These are phyloP conservation scores for Prunella fulvescens DNA, from an alignment of 2,113 vertebrate species.

Conservation along the genomic window DNA sequence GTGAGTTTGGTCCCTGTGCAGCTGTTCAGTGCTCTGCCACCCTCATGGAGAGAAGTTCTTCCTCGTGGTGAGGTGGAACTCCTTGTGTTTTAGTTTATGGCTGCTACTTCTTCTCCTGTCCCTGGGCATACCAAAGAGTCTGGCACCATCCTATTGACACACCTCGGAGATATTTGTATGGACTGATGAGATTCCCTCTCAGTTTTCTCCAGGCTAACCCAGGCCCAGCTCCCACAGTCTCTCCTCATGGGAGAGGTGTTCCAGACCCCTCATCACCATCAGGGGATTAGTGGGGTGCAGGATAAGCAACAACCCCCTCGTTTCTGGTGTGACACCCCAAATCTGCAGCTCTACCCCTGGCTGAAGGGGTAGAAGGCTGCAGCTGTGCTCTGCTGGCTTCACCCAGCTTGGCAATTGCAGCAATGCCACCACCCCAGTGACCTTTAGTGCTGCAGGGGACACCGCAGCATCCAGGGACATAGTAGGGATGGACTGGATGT, in stretches of 20 bases:
- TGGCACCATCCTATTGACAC: background rate
- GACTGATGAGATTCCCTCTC: background rate
- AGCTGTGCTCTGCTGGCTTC: background rate
- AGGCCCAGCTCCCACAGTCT: rapidly evolving
- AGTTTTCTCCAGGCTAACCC: background rate
- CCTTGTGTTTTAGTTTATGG: background rate
- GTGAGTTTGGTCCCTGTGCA: background rate
- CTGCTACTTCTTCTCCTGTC: background rate
- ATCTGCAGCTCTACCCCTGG: background rate
- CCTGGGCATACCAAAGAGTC: background rate
- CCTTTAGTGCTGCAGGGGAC: background rate
- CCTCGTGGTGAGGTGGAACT: background rate
- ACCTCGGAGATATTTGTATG: background rate
- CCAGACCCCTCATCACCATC: background rate
- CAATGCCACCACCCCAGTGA: background rate
- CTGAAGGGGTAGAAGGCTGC: background rate
- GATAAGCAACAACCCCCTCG: background rate
- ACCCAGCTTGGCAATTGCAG: background rate
- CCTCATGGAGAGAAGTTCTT: background rate
- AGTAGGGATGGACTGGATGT: background rate
- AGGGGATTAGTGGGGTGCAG: background rate
- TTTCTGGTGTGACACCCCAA: rapidly evolving
- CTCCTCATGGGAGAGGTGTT: background rate
- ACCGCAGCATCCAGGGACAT: background rate
- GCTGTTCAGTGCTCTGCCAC: background rate